A percentile compares a stretch with the other conserved stretches of the same genome.
These are phyloP conservation scores for Argya squamiceps DNA, from an alignment of 2,797 vertebrate genomes.

Conservation along the genomic window DNA sequence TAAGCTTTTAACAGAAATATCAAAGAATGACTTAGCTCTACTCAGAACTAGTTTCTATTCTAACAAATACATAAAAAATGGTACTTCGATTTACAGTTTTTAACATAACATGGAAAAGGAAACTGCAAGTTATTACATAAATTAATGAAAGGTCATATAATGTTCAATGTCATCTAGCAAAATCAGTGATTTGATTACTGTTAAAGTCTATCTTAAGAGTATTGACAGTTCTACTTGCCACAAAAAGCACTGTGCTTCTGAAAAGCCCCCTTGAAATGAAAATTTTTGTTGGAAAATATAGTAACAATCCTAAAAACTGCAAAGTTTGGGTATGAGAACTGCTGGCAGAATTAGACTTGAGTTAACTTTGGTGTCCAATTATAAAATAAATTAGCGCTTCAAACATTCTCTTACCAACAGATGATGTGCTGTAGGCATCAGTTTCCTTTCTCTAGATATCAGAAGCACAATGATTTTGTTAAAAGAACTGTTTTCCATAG, in stretches of 20 bases:
- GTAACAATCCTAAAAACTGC: background rate
- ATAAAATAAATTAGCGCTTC: background rate
- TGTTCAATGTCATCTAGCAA: background rate
- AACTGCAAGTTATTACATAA: background rate
- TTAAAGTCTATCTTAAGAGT: background rate
- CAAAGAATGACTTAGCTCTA: background rate
- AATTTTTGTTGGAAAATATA: background rate
- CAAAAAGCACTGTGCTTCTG: background rate
- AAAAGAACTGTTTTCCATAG: background rate
- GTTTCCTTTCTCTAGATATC: background rate
- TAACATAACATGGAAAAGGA: background rate
- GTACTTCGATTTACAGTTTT: background rate
- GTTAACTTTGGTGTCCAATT: background rate
- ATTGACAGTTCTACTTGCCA: background rate
- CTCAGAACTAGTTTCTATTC: background rate
- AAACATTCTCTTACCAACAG: background rate
- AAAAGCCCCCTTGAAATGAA: background rate
- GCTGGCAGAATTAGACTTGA: background rate
- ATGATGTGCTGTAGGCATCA: background rate
- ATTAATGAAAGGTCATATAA: background rate
- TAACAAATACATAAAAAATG: background rate
- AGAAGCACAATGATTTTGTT: background rate
- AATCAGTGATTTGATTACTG: background rate
- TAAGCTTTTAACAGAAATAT: background rate
- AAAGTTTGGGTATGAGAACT: background rate